These are phyloP conservation scores for Meloidogyne chitwoodi DNA, from an alignment of 1,140 invertebrate genomes.

Conservation along the genomic window DNA sequence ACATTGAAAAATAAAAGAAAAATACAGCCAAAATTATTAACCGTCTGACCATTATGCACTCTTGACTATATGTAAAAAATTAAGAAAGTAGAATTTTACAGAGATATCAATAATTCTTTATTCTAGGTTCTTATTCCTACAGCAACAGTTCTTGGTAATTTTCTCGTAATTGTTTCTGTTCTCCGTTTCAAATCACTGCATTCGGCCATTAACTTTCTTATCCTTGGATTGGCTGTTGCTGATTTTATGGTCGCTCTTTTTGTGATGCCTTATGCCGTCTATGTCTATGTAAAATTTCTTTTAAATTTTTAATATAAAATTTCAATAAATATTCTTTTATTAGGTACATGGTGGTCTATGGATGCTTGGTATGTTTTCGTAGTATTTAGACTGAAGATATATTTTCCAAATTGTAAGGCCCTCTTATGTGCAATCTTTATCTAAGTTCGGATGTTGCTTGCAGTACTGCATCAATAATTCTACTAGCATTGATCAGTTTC, in stretches of 20 bases:
- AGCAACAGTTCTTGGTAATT: slow-evolving; percentile 48
- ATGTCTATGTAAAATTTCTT: slow-evolving; percentile 76
- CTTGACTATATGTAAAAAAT: no score
- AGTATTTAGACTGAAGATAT: not conserved
- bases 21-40: no score
- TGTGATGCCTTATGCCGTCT: slow-evolving; percentile 97
- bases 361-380: slow-evolving; percentile 70
- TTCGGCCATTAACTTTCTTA: slow-evolving; percentile 96
- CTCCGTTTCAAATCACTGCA: slow-evolving; percentile 80
- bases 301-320: not conserved
- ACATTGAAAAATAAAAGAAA: no score
- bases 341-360: slow-evolving; percentile 64
- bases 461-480: slow-evolving; percentile 96
- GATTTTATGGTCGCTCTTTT: slow-evolving; percentile 89
- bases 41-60: no score
- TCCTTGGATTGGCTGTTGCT: slow-evolving; percentile 91
- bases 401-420: not conserved
- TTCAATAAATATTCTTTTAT: slow-evolving; percentile 8
- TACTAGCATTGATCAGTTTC: slow-evolving; percentile 93
- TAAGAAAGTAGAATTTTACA: no score
- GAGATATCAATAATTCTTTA: no score
- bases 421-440: slow-evolving; percentile 92
- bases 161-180: slow-evolving; percentile 89
- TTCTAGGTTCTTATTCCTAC: slow-evolving; percentile 40
- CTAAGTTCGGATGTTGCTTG: slow-evolving; percentile 90